Base-by-base conservation (phyloP, 2,113 vertebrate genomes). In the Cynoglossus semilaevis region DNA sequence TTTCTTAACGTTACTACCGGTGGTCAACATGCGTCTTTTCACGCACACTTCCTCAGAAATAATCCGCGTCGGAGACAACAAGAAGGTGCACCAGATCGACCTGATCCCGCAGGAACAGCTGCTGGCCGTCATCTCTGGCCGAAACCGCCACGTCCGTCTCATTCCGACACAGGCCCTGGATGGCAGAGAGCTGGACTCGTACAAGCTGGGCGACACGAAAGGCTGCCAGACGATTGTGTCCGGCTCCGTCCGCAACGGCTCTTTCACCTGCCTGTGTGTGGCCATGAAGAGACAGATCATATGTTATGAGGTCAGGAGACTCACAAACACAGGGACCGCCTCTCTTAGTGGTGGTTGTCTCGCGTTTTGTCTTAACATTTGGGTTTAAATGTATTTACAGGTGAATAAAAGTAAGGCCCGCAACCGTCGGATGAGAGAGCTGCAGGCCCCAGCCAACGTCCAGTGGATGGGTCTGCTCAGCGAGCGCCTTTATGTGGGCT, bases 401-500 rank as follows among this genome's bases (percentile, higher is more conserved):
- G 76, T 98, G 15, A 94, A 94, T 82, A 95, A 96, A 88, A 94
- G 92, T 78, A 98, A 96, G 85, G 87, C 79, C 0, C 94, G 95
- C 15, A 94, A 99, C 89, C 93, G 94, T 68, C 93, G 94, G 71
- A 90, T 98, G 74, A 89, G 94, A 54, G 96, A 99, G 83, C 90
- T 98, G 74, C 95, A 96, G 88, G 94, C 94, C 18, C 95, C 94
- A 1, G 94, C 88, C 2, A 86, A 77, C 0, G 93, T 98, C 18
- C 97, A 99, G 83, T 99, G 97, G 96, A 97, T 99, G 94, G 93
- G 93, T 1, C 56, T 99, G 88, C 93, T 97, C 83, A 94, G 89
- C 0, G 96, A 98, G 65, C 92, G 94, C 0, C 93, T 99, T 15
- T 96, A 93, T 14, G 94, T 98, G 59, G 97, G 97, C 45, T 99